phyloP scores from a whole-genome alignment of 2,113 vertebrate species.

The Phasianus colchicus region DNA sequence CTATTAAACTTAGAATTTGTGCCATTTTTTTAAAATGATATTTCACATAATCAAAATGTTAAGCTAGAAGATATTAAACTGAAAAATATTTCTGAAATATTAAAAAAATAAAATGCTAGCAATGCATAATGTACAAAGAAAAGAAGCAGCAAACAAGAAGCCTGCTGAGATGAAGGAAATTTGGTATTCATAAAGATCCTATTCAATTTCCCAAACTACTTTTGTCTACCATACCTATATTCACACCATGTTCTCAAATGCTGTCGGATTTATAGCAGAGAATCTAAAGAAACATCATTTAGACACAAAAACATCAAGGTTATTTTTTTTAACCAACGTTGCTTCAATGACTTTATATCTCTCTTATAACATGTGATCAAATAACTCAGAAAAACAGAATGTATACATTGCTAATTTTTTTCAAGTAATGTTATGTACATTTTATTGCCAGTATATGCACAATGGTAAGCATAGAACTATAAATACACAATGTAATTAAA shows the following conservation, averaged over 20 bases:
- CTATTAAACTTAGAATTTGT: not conserved
- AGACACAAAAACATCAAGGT: constrained; percentile 1
- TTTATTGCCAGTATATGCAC: constrained; percentile 93
- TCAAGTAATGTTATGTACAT: constrained; percentile 93
- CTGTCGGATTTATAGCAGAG: not conserved
- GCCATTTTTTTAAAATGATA: not conserved
- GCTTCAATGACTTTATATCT: not conserved
- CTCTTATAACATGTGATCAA: constrained; percentile 40
- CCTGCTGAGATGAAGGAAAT: not conserved
- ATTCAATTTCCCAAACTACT: not conserved
- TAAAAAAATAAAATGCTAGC: not conserved
- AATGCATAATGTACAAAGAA: not conserved
- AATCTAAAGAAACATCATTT: not conserved
- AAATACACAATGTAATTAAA: constrained; percentile 92
- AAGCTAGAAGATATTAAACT: not conserved
- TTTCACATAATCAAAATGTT: not conserved
- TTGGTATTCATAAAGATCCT: not conserved
- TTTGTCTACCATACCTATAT: not conserved
- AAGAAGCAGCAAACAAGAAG: not conserved
- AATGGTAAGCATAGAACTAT: constrained; percentile 95
- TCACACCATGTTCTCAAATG: constrained; percentile 24
- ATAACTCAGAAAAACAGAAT: constrained; percentile 66
- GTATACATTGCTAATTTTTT: constrained; percentile 65
- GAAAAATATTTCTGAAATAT: not conserved
- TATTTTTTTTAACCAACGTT: not conserved